Percentiles rank a stretch among this genome's conserved stretches.
These are phyloP conservation scores for Eospalax fontanierii DNA, from an alignment of 2,797 vertebrate species.

Conservation along the genomic window DNA sequence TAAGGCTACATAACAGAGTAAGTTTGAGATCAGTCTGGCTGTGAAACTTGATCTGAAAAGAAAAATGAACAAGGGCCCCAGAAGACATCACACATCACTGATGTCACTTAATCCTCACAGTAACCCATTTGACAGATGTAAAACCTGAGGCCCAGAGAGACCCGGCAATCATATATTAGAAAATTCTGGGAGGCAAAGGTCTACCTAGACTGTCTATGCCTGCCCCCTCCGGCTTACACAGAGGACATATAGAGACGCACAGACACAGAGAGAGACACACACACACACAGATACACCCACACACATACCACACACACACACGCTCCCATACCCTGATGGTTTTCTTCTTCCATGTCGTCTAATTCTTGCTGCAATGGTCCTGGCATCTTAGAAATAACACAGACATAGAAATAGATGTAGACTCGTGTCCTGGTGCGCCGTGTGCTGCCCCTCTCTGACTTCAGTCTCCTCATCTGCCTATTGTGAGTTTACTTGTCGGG, in stretches of 20 bases:
- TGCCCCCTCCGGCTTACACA: neutral
- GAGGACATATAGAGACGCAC: neutral
- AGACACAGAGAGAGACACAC: neutral
- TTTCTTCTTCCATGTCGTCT: neutral
- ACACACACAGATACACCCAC: neutral
- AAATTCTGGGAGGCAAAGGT: neutral
- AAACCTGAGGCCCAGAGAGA: slow-evolving; percentile 6
- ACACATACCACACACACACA: no score
- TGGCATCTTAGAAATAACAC: slow-evolving; percentile 37
- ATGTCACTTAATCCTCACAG: neutral
- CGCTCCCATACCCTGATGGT: neutral
- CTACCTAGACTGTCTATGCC: neutral
- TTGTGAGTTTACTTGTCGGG: neutral
- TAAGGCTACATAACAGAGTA: neutral
- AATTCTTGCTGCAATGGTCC: neutral
- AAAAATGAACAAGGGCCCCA: neutral
- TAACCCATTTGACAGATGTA: neutral
- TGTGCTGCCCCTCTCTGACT: neutral
- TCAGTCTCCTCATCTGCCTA: slow-evolving; percentile 49
- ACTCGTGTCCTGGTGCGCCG: neutral
- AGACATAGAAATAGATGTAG: neutral
- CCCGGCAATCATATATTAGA: neutral
- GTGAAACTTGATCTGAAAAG: neutral
- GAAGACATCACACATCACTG: neutral
- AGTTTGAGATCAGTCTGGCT: neutral